Percentiles rank a stretch among this genome's conserved stretches.
Evolutionary conservation across 2,888 invertebrate genomes (phyloP).

Genomic region (Plebejus argus): DNA sequence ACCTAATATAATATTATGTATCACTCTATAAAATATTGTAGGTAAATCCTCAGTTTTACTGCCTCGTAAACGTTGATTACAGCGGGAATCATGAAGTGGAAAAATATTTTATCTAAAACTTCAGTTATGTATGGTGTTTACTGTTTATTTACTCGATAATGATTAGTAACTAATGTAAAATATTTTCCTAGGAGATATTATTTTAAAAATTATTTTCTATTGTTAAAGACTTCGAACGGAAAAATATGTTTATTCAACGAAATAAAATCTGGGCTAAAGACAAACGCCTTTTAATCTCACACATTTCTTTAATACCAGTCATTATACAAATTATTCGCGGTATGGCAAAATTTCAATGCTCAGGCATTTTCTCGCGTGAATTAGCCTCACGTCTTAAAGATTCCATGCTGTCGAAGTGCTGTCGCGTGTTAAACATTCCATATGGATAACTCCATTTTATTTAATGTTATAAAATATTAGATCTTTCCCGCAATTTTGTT

Average conservation of each 20-base stretch:
- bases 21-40: no score
- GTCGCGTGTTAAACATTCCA: slow-evolving; percentile 52
- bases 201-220: no score
- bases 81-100: background rate
- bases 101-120: background rate
- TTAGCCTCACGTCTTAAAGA: slow-evolving; percentile 61
- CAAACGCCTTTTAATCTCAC: background rate
- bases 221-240: no score
- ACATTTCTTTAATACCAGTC: background rate
- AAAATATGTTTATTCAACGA: no score
- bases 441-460: slow-evolving; percentile 41
- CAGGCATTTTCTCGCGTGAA: slow-evolving; percentile 70
- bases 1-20: no score
- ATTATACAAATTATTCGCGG: background rate
- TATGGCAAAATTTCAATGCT: slow-evolving; percentile 54
- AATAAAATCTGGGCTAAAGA: background rate
- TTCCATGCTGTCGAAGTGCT: slow-evolving; percentile 57
- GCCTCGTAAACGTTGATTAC: background rate
- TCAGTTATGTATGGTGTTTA: background rate
- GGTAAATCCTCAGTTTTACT: background rate
- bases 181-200: no score
- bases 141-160: no score
- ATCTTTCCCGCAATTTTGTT: background rate
- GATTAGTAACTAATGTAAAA: no score
- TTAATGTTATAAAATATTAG: background rate